These are phyloP conservation scores for Marcusenius ussheri DNA, from an alignment of 2,113 vertebrate genomes.

Conservation along the genomic window DNA sequence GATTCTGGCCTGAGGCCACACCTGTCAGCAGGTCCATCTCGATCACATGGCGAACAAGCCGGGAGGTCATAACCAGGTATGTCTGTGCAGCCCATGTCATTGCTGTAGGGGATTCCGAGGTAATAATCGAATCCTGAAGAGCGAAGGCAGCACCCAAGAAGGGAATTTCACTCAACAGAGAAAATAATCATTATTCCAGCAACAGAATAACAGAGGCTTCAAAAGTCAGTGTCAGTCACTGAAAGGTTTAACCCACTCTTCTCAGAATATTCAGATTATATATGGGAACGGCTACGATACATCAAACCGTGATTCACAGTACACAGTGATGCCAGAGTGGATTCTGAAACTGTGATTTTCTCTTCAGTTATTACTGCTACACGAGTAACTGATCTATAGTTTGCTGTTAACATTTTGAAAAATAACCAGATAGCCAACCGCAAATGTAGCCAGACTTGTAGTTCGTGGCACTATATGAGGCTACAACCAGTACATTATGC, in stretches of 20 bases:
- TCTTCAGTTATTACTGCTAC: not conserved
- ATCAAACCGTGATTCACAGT: not conserved
- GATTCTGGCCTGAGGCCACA: constrained; percentile 9
- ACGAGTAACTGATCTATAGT: not conserved
- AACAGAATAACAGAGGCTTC: not conserved
- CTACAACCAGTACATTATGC: not conserved
- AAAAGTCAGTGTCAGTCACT: not conserved
- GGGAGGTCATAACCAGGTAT: constrained; percentile 75
- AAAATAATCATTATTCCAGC: not conserved
- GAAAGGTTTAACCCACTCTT: not conserved
- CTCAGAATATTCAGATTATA: not conserved
- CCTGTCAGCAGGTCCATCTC: not conserved
- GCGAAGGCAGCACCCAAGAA: constrained; percentile 15
- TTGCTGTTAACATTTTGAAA: not conserved
- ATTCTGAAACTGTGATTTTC: not conserved
- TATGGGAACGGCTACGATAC: not conserved
- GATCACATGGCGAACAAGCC: constrained; percentile 64
- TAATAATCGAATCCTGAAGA: constrained; percentile 87
- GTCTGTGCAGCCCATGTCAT: constrained; percentile 95
- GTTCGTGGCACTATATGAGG: not conserved
- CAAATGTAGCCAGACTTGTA: not conserved
- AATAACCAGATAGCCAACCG: not conserved
- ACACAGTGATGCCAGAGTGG: not conserved
- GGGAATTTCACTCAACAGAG: not conserved
- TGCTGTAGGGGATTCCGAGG: constrained; percentile 89